These are phyloP conservation scores for Istiophorus platypterus DNA, from an alignment of 2,113 vertebrate species.

Conservation along the genomic window DNA sequence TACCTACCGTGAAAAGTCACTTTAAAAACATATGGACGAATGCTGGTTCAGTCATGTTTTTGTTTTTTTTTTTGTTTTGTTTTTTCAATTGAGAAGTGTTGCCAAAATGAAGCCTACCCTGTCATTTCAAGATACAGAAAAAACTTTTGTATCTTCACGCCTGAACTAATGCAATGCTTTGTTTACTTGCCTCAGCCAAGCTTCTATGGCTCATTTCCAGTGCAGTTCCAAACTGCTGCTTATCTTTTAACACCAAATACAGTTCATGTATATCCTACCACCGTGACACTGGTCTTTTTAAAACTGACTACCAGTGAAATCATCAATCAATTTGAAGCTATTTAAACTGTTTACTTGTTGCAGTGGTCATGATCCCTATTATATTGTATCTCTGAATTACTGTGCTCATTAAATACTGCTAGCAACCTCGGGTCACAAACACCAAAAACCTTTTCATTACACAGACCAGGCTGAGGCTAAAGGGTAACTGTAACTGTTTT, in stretches of 20 bases:
- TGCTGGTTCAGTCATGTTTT: neutral
- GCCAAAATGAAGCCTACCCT: conserved; percentile 1
- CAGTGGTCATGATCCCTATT: neutral
- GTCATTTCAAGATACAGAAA: conserved; percentile 20
- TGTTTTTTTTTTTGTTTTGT: neutral
- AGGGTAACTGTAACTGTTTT: neutral
- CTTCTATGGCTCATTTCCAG: conserved; percentile 31
- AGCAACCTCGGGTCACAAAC: neutral
- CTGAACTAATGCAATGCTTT: conserved; percentile 19
- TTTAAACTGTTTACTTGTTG: conserved; percentile 20
- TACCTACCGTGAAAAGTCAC: neutral
- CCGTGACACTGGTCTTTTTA: conserved; percentile 9
- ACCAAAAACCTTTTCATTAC: neutral
- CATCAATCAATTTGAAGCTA: neutral
- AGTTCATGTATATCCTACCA: neutral
- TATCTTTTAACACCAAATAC: conserved; percentile 2
- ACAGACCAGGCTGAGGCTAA: neutral
- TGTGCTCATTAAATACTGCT: neutral
- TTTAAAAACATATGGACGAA: neutral
- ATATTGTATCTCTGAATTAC: neutral
- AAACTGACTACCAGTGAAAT: neutral
- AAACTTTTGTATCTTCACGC: conserved; percentile 15
- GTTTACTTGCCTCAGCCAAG: conserved; percentile 23
- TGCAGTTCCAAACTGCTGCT: conserved; percentile 19
- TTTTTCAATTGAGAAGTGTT: neutral